Conservation (phyloP, 2,888 invertebrate species). For the Pterobdella sp. region DNA sequence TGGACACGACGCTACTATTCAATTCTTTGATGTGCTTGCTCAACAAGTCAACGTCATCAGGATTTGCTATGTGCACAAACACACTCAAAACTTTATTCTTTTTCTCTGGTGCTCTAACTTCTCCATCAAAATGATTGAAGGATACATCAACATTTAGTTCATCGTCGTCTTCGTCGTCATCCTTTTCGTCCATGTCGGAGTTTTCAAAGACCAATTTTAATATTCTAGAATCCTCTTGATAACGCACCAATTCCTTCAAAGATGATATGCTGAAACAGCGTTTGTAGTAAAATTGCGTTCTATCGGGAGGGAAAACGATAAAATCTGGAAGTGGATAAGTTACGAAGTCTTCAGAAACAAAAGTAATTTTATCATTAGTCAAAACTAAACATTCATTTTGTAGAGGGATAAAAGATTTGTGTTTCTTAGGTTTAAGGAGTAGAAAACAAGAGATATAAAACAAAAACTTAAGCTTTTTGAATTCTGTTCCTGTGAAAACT, state of each 20-base stretch:
- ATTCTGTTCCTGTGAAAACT: too few species aligned
- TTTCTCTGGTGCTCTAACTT: background rate
- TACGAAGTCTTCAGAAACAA: constrained; percentile 45
- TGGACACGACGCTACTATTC: background rate
- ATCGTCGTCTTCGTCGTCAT: background rate
- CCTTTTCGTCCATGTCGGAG: background rate
- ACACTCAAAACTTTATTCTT: background rate
- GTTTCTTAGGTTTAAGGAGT: background rate
- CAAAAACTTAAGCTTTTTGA: constrained; percentile 1
- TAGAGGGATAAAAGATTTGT: background rate
- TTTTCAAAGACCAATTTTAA: background rate
- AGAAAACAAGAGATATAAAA: background rate
- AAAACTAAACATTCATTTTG: constrained; percentile 43
- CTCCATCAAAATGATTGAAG: constrained; percentile 5
- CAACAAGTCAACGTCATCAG: constrained; percentile 3
- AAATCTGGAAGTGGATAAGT: constrained; percentile 50
- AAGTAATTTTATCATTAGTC: constrained; percentile 44
- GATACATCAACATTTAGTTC: background rate
- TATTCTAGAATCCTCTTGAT: background rate
- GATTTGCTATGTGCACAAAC: background rate
- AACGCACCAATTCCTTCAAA: background rate
- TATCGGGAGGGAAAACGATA: constrained; percentile 44
- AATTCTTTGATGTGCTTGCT: background rate
- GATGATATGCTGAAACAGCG: background rate
- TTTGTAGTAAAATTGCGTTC: constrained; percentile 38